Evolutionary conservation across 1,140 invertebrate genomes (phyloP).

Genomic region (Muscidifurax raptorellus): DNA sequence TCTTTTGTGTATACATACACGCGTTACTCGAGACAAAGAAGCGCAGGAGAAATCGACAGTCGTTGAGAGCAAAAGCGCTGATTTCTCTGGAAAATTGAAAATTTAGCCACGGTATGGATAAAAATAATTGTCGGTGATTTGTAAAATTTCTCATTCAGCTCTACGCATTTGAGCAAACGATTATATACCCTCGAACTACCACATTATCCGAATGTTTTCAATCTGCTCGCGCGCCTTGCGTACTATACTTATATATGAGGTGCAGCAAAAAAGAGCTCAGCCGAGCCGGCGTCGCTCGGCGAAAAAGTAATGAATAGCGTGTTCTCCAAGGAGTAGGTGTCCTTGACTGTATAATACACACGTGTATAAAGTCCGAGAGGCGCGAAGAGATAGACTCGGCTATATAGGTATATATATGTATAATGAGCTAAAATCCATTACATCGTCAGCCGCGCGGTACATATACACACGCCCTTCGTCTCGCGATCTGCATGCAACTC

Average conservation of each 20-base stretch:
- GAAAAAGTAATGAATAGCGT: conserved; percentile 21
- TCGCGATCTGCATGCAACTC: background rate
- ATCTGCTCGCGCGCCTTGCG: background rate
- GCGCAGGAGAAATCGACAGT: background rate
- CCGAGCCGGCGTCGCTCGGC: background rate
- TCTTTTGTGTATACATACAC: background rate
- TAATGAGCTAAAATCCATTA: background rate
- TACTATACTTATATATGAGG: background rate
- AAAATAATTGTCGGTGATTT: no score
- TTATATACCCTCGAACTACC: no score
- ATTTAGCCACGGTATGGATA: no score
- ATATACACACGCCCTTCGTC: conserved; percentile 10
- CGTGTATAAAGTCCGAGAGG: conserved; percentile 54
- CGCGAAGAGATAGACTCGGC: conserved; percentile 51
- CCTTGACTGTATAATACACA: conserved; percentile 52
- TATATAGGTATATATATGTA: background rate
- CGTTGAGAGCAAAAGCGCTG: background rate
- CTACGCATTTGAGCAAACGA: no score
- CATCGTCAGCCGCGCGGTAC: background rate
- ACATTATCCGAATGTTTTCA: background rate
- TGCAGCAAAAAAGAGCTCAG: background rate
- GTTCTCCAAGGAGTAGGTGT: conserved; percentile 42
- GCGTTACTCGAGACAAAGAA: background rate
- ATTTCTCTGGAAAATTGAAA: background rate
- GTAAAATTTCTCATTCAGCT: no score